Evolutionary conservation across 2,797 vertebrate genomes (phyloP), one percentile per base, ranked within the genome.

Genomic region (Melanotaenia pygmaea): DNA sequence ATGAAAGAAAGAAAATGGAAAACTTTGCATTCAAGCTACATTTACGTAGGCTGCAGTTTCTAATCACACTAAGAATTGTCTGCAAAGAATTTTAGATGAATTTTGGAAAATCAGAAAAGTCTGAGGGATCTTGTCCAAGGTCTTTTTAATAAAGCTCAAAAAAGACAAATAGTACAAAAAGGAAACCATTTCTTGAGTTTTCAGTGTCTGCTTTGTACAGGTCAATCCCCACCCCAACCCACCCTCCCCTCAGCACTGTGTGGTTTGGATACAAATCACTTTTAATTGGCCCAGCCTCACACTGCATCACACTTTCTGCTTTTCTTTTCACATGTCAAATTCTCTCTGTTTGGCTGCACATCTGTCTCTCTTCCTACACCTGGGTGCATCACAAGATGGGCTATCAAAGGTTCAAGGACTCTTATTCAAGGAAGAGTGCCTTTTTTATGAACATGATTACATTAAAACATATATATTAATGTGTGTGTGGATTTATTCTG

Each of bases 331-430:
- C 45, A n/a, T 47, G 45, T n/a, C 18, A 47, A n/a, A 8, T 47
- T 47, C 18, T 47, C 45, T 47, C 45, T 9, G 20, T 47, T n/a
- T 47, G 20, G 2, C 45, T n/a, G 16, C 45, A 47, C 45, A 47
- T 47, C 45, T 47, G 45, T 47, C 45, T 45, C 18, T 47, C 45
- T 20, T 47, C 45, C 45, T 47, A 47, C 45, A 47, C 7, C 45
- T 10, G 7, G 45, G 18, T n/a, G 45, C 8, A 47, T 47, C 45
- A n/a, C 45, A 47, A 20, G n/a, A 22, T 8, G 3, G 47, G 47
- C 8, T 50, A 50, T 50, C 47, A n/a, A 50, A 50, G 47, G 47
- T 50, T 50, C 47, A 50, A 50, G 47, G 47, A 50, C 47, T 50
- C 47, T 10, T 47, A 47, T 50, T 50, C 9, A 22, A 50, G 20